A percentile compares a stretch with the other conserved stretches of the same genome.
phyloP scores from a whole-genome alignment of 2,113 vertebrate genomes.

The Petaurus breviceps region DNA sequence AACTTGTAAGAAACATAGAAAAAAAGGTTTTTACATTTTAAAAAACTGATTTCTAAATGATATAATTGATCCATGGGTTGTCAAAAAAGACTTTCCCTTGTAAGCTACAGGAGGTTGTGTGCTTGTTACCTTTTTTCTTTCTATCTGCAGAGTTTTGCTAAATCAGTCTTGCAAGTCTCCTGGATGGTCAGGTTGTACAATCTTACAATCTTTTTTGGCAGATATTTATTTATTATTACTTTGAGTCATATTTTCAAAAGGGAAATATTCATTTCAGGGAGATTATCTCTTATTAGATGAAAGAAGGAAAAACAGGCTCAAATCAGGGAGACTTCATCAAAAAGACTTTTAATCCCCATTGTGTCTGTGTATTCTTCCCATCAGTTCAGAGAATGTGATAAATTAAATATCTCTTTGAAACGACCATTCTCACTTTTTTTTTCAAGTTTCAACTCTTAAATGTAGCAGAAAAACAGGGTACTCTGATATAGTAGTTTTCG shows the following conservation, averaged over 20 bases:
- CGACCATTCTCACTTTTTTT: slow-evolving; percentile 64
- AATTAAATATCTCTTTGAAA: slow-evolving; percentile 70
- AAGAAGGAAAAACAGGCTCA: slow-evolving; percentile 77
- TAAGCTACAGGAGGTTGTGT: slow-evolving; percentile 38
- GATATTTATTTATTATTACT: slow-evolving; percentile 67
- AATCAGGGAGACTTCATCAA: slow-evolving; percentile 74
- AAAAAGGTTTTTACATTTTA: slow-evolving; percentile 26
- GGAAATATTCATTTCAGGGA: slow-evolving; percentile 71
- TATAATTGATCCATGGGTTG: slow-evolving; percentile 65
- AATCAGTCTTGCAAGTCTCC: slow-evolving; percentile 57
- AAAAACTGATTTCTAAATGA: slow-evolving; percentile 61
- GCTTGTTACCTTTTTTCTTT: slow-evolving; percentile 61
- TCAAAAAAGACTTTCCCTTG: slow-evolving; percentile 68
- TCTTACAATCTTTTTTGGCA: slow-evolving; percentile 70
- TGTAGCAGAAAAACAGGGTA: slow-evolving; percentile 58
- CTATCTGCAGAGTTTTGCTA: background rate
- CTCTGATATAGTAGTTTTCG: slow-evolving; percentile 59
- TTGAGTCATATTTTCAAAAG: slow-evolving; percentile 60
- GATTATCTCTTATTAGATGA: slow-evolving; percentile 73
- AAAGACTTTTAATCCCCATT: slow-evolving; percentile 77
- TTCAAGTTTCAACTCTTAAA: slow-evolving; percentile 49
- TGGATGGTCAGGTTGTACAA: slow-evolving; percentile 62
- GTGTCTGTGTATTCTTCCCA: slow-evolving; percentile 74
- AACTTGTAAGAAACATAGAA: background rate
- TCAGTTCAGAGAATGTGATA: slow-evolving; percentile 68